Evolutionary conservation across 2,797 vertebrate genomes (phyloP).

Genomic region (Octomys mimax): DNA sequence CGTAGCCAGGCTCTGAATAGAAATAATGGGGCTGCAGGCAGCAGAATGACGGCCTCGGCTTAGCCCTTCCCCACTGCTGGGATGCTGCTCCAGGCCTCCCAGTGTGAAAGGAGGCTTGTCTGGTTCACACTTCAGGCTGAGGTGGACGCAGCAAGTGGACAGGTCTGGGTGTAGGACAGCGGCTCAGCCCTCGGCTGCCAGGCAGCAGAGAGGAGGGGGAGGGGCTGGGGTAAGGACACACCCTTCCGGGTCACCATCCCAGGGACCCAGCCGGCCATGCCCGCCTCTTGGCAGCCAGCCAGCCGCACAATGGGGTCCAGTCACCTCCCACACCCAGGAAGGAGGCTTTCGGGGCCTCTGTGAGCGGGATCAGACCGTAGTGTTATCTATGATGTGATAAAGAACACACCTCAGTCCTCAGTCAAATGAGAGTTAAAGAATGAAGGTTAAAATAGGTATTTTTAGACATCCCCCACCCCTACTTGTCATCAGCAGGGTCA

Average conservation of each 20-base stretch:
- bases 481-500: background rate
- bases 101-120: no score
- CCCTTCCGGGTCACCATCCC: background rate
- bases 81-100: no score
- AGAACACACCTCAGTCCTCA: background rate
- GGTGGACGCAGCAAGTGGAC: background rate
- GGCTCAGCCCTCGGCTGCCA: background rate
- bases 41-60: fast-evolving
- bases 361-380: fast-evolving
- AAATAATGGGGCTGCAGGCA: background rate
- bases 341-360: background rate
- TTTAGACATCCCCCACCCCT: background rate
- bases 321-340: background rate
- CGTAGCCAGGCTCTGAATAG: background rate
- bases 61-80: background rate
- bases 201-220: background rate
- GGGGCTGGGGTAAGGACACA: background rate
- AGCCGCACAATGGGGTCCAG: background rate
- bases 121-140: background rate
- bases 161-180: background rate
- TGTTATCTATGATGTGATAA: fast-evolving
- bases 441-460: background rate
- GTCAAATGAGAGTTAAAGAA: background rate
- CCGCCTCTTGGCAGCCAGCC: background rate
- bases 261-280: background rate